These are phyloP conservation scores for Dendrolimus punctatus DNA, from an alignment of 1,140 invertebrate genomes.

Conservation along the genomic window DNA sequence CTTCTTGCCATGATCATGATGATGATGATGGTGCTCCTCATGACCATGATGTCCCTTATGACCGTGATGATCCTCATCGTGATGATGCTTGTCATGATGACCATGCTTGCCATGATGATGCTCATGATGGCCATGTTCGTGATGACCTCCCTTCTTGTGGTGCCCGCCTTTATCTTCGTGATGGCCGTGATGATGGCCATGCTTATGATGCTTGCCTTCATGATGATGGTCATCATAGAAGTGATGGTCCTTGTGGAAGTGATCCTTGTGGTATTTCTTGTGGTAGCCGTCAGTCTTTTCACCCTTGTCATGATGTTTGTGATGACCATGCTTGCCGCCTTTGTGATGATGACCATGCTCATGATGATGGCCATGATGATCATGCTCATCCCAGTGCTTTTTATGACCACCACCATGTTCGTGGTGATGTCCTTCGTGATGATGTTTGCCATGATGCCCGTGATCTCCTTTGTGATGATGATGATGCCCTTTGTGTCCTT, in stretches of 20 bases:
- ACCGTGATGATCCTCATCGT: slow-evolving; percentile 50
- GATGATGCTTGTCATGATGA: slow-evolving; percentile 57
- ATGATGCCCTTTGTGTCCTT: slow-evolving; percentile 59
- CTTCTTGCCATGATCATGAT: slow-evolving; percentile 58
- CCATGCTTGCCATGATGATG: slow-evolving; percentile 52
- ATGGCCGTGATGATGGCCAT: slow-evolving; percentile 55
- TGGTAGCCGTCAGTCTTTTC: slow-evolving; percentile 58
- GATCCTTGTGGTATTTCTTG: slow-evolving; percentile 63
- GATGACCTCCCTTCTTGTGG: slow-evolving; percentile 60
- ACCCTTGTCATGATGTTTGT: slow-evolving; percentile 59
- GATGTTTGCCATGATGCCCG: slow-evolving; percentile 50
- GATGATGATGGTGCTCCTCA: slow-evolving; percentile 56
- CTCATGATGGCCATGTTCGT: slow-evolving; percentile 48
- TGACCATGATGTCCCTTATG: slow-evolving; percentile 58
- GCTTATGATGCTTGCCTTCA: slow-evolving; percentile 59
- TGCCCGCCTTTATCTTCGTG: slow-evolving; percentile 45
- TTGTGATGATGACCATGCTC: slow-evolving; percentile 61
- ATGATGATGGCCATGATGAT: slow-evolving; percentile 55
- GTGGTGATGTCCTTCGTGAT: slow-evolving; percentile 49
- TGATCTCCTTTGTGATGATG: slow-evolving; percentile 60
- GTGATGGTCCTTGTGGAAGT: slow-evolving; percentile 62
- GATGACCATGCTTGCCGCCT: slow-evolving; percentile 54
- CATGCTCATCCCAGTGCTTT: slow-evolving; percentile 55
- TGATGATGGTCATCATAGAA: slow-evolving; percentile 60
- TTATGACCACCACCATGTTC: slow-evolving; percentile 54